Conservation (phyloP, 2,113 vertebrate genomes). For the Anoplopoma fimbria region DNA sequence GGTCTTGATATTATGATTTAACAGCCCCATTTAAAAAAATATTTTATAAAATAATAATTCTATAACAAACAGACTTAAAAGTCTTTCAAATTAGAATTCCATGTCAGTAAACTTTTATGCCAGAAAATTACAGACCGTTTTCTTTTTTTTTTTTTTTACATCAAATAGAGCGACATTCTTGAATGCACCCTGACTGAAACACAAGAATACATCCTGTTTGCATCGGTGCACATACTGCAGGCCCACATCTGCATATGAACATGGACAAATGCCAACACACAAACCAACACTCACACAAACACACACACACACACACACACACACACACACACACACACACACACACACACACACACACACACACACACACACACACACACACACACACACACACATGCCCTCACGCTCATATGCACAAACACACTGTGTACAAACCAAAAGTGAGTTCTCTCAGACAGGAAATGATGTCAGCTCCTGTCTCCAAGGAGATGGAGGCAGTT, state of each 20-base stretch:
- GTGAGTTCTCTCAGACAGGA: slow-evolving; percentile 84
- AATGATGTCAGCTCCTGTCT: slow-evolving; percentile 86
- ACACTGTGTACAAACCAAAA: slow-evolving; percentile 80
- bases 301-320: slow-evolving; percentile 5
- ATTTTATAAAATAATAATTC: neutral
- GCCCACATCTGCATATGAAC: slow-evolving; percentile 55
- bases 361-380: slow-evolving; percentile 48
- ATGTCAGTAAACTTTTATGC: too few species aligned
- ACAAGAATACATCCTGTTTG: slow-evolving; percentile 40
- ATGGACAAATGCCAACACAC: slow-evolving; percentile 44
- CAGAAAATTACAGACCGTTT: neutral
- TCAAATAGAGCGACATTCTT: slow-evolving; percentile 21
- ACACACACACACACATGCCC: slow-evolving; percentile 59
- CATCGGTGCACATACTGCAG: slow-evolving; percentile 39
- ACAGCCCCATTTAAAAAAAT: neutral
- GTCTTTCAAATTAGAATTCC: neutral
- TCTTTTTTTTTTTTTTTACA: neutral
- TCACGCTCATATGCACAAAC: slow-evolving; percentile 55
- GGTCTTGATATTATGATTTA: neutral
- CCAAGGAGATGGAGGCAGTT: slow-evolving; percentile 88
- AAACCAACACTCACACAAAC: slow-evolving; percentile 9
- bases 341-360: slow-evolving; percentile 61
- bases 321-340: slow-evolving; percentile 36
- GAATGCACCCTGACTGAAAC: neutral
- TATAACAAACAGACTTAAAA: neutral